Percentiles rank a stretch among this genome's conserved stretches.
phyloP scores from a whole-genome alignment of 2,113 vertebrate species.

The Centropus unirufus region DNA sequence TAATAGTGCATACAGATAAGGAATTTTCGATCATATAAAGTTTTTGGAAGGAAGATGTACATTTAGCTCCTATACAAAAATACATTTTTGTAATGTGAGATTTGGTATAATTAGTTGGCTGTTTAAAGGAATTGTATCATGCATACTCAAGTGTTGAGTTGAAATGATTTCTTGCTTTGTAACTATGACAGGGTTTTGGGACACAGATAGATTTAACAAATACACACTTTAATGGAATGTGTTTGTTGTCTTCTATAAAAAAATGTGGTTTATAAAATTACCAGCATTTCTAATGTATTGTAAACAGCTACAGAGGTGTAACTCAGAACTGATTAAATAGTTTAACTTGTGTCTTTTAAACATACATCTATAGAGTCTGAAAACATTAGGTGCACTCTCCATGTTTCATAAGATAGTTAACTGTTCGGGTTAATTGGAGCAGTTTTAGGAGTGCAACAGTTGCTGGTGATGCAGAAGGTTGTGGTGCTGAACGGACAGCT shows the following conservation, averaged over 20 bases:
- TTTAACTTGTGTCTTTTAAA: background rate
- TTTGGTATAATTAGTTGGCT: background rate
- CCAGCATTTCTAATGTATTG: background rate
- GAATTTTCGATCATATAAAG: background rate
- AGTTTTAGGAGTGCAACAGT: accelerated
- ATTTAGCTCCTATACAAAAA: background rate
- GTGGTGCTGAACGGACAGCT: conserved; percentile 60
- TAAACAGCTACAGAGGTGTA: background rate
- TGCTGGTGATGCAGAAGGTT: accelerated
- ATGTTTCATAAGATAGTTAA: background rate
- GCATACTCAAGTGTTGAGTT: background rate
- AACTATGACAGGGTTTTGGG: background rate
- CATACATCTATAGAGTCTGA: background rate
- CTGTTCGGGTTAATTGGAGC: background rate
- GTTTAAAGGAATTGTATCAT: background rate
- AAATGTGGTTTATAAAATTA: background rate
- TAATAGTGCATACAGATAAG: background rate
- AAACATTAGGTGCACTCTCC: background rate
- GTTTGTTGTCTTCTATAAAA: background rate
- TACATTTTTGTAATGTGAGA: background rate
- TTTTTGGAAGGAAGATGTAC: background rate
- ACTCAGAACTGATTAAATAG: background rate
- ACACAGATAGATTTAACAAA: background rate
- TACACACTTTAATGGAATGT: background rate
- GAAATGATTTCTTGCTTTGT: background rate